Base-by-base conservation (phyloP, 2,113 vertebrate species). In the Scopus umbretta region DNA sequence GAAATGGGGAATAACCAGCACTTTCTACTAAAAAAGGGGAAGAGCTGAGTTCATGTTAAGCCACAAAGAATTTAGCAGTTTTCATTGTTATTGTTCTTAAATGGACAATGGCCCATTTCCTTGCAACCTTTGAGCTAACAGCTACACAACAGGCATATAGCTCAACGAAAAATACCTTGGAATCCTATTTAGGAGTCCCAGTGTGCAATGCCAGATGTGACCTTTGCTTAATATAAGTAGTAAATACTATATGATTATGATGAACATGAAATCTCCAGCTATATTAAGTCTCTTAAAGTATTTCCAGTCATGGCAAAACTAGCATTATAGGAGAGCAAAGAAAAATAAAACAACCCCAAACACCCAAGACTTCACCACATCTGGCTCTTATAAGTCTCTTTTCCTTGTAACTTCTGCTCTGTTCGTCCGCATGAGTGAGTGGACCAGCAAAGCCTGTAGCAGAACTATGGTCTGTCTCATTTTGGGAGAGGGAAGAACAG, bases 11-110 rank as follows among this genome's bases (percentile, higher is more conserved):
- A 89, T 79, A 87, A 70, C 40, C 62, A 84, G 10, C 34, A 62
- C 53, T 70, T 94, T 26, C 42, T 92, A 61, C 27, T 32, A 23
- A 73, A 81, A 95, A 91, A 92, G 73, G 68, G 68, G 86, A 95
- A 95, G 80, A 58, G 5, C 30, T 62, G 49, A 85, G 58, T 71
- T 94, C 27, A 26, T 42, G 49, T 74, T 92, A 52, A n/a, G 23
- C 65, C 38, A 40, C 56, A 70, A 90, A 94, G 38, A 68, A 78
- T 71, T 86, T 25, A 81, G 43, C 65, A 65, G 25, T 40, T 79
- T n/a, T n/a, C n/a, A n/a, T n/a, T 76, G 11, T 73, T 91, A 0
- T 71, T 80, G 22, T 52, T 78, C 26, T 71, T 78, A 47, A 75
- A 66, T 10, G 59, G 43, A 27, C 12, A 52, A 11, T 16, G 47